Evolutionary conservation across 2,888 invertebrate genomes (phyloP).

Genomic region (Erynnis tages): DNA sequence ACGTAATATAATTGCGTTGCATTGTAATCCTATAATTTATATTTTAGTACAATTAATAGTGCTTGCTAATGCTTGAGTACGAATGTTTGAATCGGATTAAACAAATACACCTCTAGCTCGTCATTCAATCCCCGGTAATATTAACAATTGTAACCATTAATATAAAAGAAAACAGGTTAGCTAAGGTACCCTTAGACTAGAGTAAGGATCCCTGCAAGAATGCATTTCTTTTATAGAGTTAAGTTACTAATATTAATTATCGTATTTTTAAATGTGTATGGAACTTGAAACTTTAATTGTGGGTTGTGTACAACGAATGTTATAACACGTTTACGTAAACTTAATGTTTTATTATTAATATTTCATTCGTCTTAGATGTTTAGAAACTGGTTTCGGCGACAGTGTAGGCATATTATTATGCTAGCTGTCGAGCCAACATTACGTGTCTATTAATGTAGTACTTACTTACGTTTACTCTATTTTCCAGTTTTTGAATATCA

Average conservation of each 20-base stretch:
- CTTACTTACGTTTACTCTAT: slow-evolving; percentile 14
- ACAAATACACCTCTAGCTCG: slow-evolving; percentile 44
- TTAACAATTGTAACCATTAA: slow-evolving; percentile 14
- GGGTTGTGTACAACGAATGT: slow-evolving; percentile 72
- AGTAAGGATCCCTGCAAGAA: slow-evolving; percentile 62
- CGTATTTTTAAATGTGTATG: slow-evolving; percentile 31
- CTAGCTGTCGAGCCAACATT: slow-evolving; percentile 16
- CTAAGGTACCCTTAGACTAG: slow-evolving; percentile 51
- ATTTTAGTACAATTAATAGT: background rate
- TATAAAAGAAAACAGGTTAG: slow-evolving; percentile 64
- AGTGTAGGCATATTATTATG: slow-evolving; percentile 23
- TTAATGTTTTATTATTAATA: slow-evolving; percentile 23
- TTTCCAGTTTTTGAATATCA: slow-evolving; percentile 37
- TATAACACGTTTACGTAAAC: slow-evolving; percentile 30
- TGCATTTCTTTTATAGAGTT: slow-evolving; percentile 69
- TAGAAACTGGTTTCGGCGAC: slow-evolving; percentile 36
- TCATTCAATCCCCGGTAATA: slow-evolving; percentile 31
- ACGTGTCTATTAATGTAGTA: slow-evolving; percentile 8
- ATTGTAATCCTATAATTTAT: no score
- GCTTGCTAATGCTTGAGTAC: background rate
- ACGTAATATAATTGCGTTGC: slow-evolving; percentile 1
- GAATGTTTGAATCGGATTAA: background rate
- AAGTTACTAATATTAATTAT: slow-evolving; percentile 36
- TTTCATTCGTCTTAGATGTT: slow-evolving; percentile 26
- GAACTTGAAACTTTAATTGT: slow-evolving; percentile 43